Evolutionary conservation across 2,888 invertebrate genomes (phyloP), one percentile per base, ranked within the genome.

Genomic region (Noctua janthina): DNA sequence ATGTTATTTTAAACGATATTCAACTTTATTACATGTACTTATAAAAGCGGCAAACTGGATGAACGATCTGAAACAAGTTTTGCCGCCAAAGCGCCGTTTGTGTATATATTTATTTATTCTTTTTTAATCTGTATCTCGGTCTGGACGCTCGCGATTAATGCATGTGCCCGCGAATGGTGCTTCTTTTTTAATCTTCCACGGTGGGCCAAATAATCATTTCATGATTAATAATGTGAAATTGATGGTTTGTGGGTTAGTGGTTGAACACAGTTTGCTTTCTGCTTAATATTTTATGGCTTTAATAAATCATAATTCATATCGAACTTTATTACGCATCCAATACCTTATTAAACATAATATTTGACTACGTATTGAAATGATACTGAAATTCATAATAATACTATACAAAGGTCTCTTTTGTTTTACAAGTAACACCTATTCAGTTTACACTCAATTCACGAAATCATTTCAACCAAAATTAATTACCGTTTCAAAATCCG

Each of bases 1-100:
- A 92, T 90, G 87, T 89, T 89, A 90, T 89, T 90, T 88, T 92
- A 91, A 84, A 91, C 95, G 92, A 95, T 92, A 94, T 90, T 93
- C 92, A 86, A 92, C 95, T 93, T 93, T 95, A 93, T 91, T 87
- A 79, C 88, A 76, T 82, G 80, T 74, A 68, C 46, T 68, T 68
- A 88, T 88, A 89, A 92, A 92, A 93, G 92, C 90, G 87, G 88
- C 89, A 88, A 90, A 91, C 90, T 87, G 90, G 85, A 90, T 83
- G 89, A 89, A 90, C 90, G 89, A 88, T 90, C 88, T 88, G 90
- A 92, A 91, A 92, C 91, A 87, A 88, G 92, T 92, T 92, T 82
- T 92, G 93, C 95, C 93, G 93, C 91, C 94, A 94, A 95, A 94
- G 94, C 93, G 92, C 93, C 92, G 94, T 95, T 95, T 95, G 93